A percentile compares a stretch with the other conserved stretches of the same genome.
These are phyloP conservation scores for Bruchidius siliquastri DNA, from an alignment of 2,888 invertebrate genomes.

Conservation along the genomic window DNA sequence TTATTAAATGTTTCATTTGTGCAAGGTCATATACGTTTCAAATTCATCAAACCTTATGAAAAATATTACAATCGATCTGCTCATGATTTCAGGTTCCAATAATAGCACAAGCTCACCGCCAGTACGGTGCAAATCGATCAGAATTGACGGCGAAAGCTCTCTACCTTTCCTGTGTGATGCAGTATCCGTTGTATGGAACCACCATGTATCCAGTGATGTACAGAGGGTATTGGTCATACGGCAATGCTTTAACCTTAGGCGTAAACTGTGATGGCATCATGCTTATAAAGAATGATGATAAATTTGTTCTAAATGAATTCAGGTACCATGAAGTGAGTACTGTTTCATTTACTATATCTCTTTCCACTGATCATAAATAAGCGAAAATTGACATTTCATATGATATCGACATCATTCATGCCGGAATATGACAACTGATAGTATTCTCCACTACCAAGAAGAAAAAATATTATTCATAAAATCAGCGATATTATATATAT, in stretches of 20 bases:
- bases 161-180: slow-evolving; percentile 93
- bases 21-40: too few species aligned
- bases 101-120: slow-evolving; percentile 80
- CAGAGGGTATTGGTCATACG: slow-evolving; percentile 91
- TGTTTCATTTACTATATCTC: not conserved
- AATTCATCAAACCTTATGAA: too few species aligned
- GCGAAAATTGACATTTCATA: too few species aligned
- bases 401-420: too few species aligned
- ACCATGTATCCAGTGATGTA: slow-evolving; percentile 72
- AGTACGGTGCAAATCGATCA: slow-evolving; percentile 87
- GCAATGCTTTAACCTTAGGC: slow-evolving; percentile 69
- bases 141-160: slow-evolving; percentile 90
- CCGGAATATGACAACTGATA: too few species aligned
- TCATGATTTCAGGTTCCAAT: slow-evolving; percentile 64
- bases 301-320: slow-evolving; percentile 86
- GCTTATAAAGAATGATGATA: slow-evolving; percentile 86
- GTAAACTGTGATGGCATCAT: slow-evolving; percentile 88
- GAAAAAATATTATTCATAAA: too few species aligned
- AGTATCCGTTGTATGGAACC: slow-evolving; percentile 72
- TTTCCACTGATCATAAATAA: too few species aligned
- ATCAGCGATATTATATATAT: too few species aligned
- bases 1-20: too few species aligned
- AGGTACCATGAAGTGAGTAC: slow-evolving; percentile 4
- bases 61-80: too few species aligned
- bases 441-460: too few species aligned